Base-by-base conservation (phyloP, 2,113 vertebrate genomes). In the Mohoua ochrocephala region DNA sequence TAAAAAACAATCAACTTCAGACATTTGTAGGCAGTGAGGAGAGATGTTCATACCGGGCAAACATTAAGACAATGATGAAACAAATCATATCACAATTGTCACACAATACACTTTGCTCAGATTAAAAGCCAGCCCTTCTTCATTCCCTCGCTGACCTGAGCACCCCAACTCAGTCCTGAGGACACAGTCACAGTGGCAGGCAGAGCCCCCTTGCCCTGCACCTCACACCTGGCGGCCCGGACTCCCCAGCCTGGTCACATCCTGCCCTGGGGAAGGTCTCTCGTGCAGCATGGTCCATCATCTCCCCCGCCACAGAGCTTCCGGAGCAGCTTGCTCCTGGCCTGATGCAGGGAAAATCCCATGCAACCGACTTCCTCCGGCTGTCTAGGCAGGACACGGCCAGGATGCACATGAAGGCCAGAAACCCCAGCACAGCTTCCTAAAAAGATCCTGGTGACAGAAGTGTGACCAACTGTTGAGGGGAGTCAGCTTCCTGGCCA, bases 221-320 rank as follows among this genome's bases (percentile, higher is more conserved):
- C 16, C 20, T 53, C 2, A 1, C 1, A 1, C 14, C 3, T 8
- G 27, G 53, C 28, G 42, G n/a, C 33, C 30, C 10, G 4, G 28
- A 16, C 44, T 35, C 16, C 47, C n/a, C 41, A 35, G 56, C 30
- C 93, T 59, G 61, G 61, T 77, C 20, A 21, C 56, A 30, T n/a
- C 30, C 65, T 30, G 11, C 37, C n/a, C 19, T 41, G 31, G 31
- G 52, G 49, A 39, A 88, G 11, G 44, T 56, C 63, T 49, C 30
- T 31, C 10, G 2, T 71, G 65, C 79, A 90, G 82, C 21, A 14
- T 0, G 35, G 30, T 35, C 65, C 57, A 27, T 42, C 78, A 33
- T 3, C 27, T 59, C 87, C 52, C 41, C 64, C 52, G 33, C 19
- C 39, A 42, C 30, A 35, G n/a, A 56, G 50, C 69, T 47, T 22